Percentiles rank a stretch among this genome's conserved stretches.
phyloP scores from a whole-genome alignment of 2,797 vertebrate species.

The Sebastiscus albofasciatus region DNA sequence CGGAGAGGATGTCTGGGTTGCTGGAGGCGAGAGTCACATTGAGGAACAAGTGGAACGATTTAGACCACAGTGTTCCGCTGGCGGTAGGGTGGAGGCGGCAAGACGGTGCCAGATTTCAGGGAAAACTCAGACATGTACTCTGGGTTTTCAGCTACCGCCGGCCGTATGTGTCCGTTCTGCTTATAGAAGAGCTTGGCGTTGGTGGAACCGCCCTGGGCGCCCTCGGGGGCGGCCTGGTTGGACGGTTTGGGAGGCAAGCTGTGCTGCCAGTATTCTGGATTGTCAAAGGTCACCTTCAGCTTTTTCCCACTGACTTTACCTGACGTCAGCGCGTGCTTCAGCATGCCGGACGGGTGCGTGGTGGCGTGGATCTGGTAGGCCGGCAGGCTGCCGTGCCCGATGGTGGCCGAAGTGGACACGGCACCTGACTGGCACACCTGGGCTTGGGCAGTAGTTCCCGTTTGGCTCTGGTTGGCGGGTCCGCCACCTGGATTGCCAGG shows the following conservation, averaged over 20 bases:
- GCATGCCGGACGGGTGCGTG: constrained; percentile 66
- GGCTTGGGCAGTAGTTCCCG: constrained; percentile 57
- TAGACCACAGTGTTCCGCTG: constrained; percentile 99
- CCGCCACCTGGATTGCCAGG: constrained; percentile 58
- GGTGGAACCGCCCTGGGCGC: constrained; percentile 87
- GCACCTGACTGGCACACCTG: constrained; percentile 68
- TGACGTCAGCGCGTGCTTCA: constrained; percentile 77
- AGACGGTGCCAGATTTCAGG: constrained; percentile 90
- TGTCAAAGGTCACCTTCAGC: constrained; percentile 97
- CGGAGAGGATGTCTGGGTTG: constrained; percentile 55
- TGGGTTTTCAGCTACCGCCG: constrained; percentile 92
- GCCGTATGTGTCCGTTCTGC: constrained; percentile 94
- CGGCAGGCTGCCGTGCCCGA: constrained; percentile 70
- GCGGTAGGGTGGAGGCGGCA: constrained; percentile 97
- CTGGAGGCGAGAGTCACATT: constrained; percentile 46
- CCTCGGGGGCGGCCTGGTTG: constrained; percentile 83
- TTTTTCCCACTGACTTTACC: constrained; percentile 84
- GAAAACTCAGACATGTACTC: constrained; percentile 97
- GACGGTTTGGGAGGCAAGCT: constrained; percentile 92
- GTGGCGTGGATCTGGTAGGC: constrained; percentile 72
- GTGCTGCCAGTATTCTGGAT: constrained; percentile 99
- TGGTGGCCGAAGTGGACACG: constrained; percentile 68
- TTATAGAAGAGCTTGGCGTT: constrained; percentile 96
- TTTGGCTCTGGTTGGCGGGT: constrained; percentile 61
- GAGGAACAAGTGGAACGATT: constrained; percentile 55